Evolutionary conservation across 1,140 invertebrate genomes (phyloP).

Genomic region (Heliothis subflexa): DNA sequence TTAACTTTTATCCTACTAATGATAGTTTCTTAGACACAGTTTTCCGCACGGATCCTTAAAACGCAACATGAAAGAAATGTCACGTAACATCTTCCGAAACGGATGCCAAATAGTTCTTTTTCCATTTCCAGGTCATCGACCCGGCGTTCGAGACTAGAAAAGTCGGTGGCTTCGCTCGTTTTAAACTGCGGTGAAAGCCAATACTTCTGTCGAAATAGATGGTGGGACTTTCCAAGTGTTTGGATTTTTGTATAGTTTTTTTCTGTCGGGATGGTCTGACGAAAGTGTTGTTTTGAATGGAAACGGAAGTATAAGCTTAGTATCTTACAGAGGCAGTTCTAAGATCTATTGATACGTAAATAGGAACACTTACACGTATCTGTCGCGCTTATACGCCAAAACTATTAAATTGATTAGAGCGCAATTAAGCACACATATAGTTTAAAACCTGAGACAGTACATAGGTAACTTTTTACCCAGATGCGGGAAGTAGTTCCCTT

Average conservation of each 20-base stretch:
- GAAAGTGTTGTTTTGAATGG: background rate
- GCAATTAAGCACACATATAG: too few species aligned
- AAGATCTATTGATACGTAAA: too few species aligned
- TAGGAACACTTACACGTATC: too few species aligned
- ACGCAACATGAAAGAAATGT: conserved; percentile 39
- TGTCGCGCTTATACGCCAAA: too few species aligned
- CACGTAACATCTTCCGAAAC: conserved; percentile 41
- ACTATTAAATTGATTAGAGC: too few species aligned
- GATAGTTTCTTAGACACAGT: background rate
- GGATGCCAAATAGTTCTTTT: conserved; percentile 57
- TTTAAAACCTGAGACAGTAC: too few species aligned
- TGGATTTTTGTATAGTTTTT: conserved; percentile 12
- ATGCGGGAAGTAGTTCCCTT: too few species aligned
- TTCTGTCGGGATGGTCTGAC: background rate
- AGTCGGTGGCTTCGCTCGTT: conserved; percentile 41
- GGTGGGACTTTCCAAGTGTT: conserved; percentile 35
- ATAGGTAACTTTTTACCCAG: too few species aligned
- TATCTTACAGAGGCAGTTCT: too few species aligned
- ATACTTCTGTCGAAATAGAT: conserved; percentile 37
- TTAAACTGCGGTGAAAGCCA: conserved; percentile 44
- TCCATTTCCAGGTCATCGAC: conserved; percentile 51
- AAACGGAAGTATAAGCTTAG: background rate
- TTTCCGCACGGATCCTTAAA: conserved; percentile 20
- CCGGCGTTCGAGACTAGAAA: conserved; percentile 43
- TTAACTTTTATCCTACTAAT: background rate